phyloP scores from a whole-genome alignment of 35 echinoderm and acorn worm species.

The Lytechinus variegatus region DNA sequence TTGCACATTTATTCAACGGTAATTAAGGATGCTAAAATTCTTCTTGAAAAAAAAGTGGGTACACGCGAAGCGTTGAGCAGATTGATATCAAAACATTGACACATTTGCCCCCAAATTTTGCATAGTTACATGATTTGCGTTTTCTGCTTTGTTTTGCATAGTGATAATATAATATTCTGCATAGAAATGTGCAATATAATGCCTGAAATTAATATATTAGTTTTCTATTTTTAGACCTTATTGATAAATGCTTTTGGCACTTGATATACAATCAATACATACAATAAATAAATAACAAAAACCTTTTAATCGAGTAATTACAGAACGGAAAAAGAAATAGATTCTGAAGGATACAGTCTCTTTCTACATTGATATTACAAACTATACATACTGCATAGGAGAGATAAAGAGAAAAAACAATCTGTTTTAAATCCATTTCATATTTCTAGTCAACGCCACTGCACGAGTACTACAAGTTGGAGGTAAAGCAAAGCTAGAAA shows the following conservation, averaged over 20 bases:
- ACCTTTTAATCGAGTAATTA: slow-evolving; percentile 17
- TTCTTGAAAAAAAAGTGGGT: not conserved
- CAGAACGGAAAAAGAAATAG: not conserved
- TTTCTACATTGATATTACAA: not conserved
- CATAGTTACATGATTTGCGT: not conserved
- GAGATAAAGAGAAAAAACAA: slow-evolving; percentile 7
- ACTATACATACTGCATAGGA: not conserved
- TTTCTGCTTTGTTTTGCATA: not conserved
- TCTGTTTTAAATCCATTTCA: not conserved
- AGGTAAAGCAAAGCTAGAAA: slow-evolving; percentile 11
- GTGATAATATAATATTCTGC: not conserved
- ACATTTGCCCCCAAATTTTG: not conserved
- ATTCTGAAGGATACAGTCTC: not conserved
- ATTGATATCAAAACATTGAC: not conserved
- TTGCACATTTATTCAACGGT: slow-evolving; percentile 39
- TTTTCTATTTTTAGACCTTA: not conserved
- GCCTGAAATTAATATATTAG: not conserved
- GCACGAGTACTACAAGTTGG: slow-evolving; percentile 30
- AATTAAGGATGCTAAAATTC: not conserved
- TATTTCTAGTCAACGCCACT: slow-evolving; percentile 21
- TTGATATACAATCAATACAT: slow-evolving; percentile 44
- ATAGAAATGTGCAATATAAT: not conserved
- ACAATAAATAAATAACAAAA: slow-evolving; percentile 33
- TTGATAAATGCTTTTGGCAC: slow-evolving; percentile 32
- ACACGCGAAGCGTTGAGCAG: slow-evolving; percentile 13